Evolutionary conservation across 2,797 vertebrate species (phyloP), one percentile per base, ranked within the genome.

Genomic region (Sebastes elongatus): DNA sequence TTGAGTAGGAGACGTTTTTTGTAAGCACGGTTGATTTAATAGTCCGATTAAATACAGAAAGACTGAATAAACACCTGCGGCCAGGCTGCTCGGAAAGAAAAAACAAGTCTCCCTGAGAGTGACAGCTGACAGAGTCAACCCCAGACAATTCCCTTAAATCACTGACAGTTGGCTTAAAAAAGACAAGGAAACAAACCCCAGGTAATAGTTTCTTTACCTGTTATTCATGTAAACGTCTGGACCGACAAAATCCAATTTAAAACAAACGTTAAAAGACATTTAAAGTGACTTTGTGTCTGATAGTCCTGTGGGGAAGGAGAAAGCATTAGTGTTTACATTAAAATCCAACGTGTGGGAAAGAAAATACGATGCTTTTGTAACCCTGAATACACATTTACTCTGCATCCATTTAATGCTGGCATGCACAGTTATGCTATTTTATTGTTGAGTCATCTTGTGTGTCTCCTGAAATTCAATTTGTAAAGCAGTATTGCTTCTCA

Each of bases 71-170:
- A 87, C 62, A 82, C 78, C 78, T 83, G 52, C 76, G 81, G 81
- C 56, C 60, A 27, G 55, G 64, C 64, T 68, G 72, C 57, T 82
- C 1, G 1, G 27, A 62, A 66, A 30, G 64, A 49, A 61, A 49
- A 25, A 64, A 2, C 35, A 57, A 5, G 1, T 78, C 57, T 71
- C 13, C 9, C 27, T 38, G 49, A 76, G 81, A 93, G 57, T 92
- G 92, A 87, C 92, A 92, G 87, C 76, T 84, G 87, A 82, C 88
- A 86, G 82, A 85, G 63, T 71, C 85, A 57, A 55, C 69, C 33
- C 23, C 59, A 80, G 82, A 85, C 82, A 35, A 56, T 81, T 79
- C 67, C 64, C 64, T 86, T 71, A 82, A 76, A 80, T 88, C 82
- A 73, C 35, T 89, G 89, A 91, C 91, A 90, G 81, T 13, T 42